Evolutionary conservation across 1,140 invertebrate genomes (phyloP), one percentile per base, ranked within the genome.

Genomic region (Ceratosolen fusciceps): DNA sequence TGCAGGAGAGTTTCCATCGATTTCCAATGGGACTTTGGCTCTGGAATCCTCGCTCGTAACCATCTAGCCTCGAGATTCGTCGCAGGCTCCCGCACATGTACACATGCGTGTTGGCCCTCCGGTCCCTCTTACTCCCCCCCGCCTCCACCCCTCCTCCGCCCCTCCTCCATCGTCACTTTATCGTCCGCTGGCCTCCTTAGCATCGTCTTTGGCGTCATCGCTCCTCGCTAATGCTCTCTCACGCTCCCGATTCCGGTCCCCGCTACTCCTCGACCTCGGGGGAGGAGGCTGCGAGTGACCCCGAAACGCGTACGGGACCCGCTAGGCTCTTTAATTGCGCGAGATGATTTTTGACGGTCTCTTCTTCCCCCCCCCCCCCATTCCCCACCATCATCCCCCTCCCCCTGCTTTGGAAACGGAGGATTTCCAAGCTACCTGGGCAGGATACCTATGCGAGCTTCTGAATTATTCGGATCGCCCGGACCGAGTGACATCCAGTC

Each of bases 181-280:
- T 75, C 81, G 56, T 65, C 77, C 75, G 71, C 77, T n/a, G n/a
- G 82, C 81, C 82, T 80, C 37, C 74, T 9, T 79, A 67, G 75
- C 73, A n/a, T n/a, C n/a, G 74, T 75, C 74, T 60, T 49, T 74
- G 39, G 74, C n/a, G 72, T 37, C 77, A 26, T 43, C 65, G 31
- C 29, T 83, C 65, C 72, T 58, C 65, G 52, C 75, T 77, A 74
- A 54, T 56, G 52, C 73, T 82, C 75, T 83, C 82, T 81, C 76
- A 58, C 77, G 74, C 54, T 82, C 77, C 77, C 77, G 78, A 77
- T 77, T 67, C 75, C 10, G 19, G 9, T 24, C 3, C 60, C 14
- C 21, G 19, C 70, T n/a, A 21, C 73, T 49, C 58, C 2, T 21
- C 0, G 26, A 52, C 21, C 16, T 31, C 65, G 49, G 24, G 12